Evolutionary conservation across 2,797 vertebrate genomes (phyloP), one percentile per base, ranked within the genome.

Genomic region (Phylloscopus collybita): DNA sequence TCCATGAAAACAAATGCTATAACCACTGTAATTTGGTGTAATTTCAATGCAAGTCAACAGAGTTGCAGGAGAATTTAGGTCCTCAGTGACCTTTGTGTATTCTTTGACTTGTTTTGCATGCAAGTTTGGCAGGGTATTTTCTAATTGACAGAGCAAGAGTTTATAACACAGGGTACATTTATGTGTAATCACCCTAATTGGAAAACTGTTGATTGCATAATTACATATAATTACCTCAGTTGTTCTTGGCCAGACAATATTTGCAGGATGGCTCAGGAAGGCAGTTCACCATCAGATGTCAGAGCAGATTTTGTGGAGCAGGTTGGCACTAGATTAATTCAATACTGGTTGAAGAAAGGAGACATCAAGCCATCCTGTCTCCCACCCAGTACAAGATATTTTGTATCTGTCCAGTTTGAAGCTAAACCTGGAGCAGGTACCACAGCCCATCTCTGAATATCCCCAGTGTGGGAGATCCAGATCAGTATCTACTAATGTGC

Each of bases 1-100:
- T 92, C 94, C 76, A 36, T 86, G 80, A 93, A 92, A 72, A 60
- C 23, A 64, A 94, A 42, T 57, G 45, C 66, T 59, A 16, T 76
- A 93, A 83, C 78, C 5, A 2, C 45, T 86, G 69, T 64, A 79
- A 89, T 87, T 64, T 73, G 67, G 53, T 67, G 45, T 60, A 42
- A 64, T 94, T 95, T 82, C 80, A 6, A 40, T 82, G 74, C 59
- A 84, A 71, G 56, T 66, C 86, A 85, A 16, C 45, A 59, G 34
- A 70, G 23, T 38, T 84, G 44, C 51, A 81, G 60, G 60, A 84
- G 42, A 65, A 65, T 54, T 70, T 65, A 45, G 17, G 45, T 86
- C 71, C 91, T 51, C 32, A 27, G 40, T 86, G 80, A 73, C 32
- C 34, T 80, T 50, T 87, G 32, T 87, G 29, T 73, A 27, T 87